A percentile compares a stretch with the other conserved stretches of the same genome.
Conservation (phyloP, 2,888 invertebrate species). For the Drosophila pseudotakahashii region DNA sequence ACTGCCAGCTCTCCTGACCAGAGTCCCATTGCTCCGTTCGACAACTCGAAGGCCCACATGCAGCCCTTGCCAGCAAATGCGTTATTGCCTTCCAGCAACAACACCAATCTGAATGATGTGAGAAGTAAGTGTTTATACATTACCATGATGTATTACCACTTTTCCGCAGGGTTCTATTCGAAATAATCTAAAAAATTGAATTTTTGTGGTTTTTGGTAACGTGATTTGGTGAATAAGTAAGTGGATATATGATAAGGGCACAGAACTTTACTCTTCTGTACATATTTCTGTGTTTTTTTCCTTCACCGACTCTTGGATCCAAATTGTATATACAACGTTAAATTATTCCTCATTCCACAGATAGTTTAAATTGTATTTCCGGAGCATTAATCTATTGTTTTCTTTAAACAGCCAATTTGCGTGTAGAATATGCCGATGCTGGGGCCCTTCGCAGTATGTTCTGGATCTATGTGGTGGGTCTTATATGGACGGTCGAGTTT, state of each 20-base stretch:
- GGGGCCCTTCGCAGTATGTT: constrained; percentile 95
- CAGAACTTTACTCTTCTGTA: constrained; percentile 13
- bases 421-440: constrained; percentile 90
- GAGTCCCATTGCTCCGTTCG: constrained; percentile 83
- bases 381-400: not conserved
- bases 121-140: constrained; percentile 68
- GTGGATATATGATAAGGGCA: constrained; percentile 35
- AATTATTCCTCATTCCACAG: not conserved
- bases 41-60: constrained; percentile 64
- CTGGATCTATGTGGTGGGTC: constrained; percentile 95
- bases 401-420: constrained; percentile 85
- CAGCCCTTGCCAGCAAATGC: constrained; percentile 36
- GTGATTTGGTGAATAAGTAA: constrained; percentile 51
- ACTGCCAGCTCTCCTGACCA: constrained; percentile 91
- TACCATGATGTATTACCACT: no score
- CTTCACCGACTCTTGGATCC: not conserved
- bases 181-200: constrained; percentile 49
- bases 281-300: constrained; percentile 28
- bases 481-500: constrained; percentile 97
- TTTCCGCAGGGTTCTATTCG: not conserved
- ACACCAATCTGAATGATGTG: constrained; percentile 64
- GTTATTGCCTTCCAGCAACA: constrained; percentile 11
- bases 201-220: constrained; percentile 22
- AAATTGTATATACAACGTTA: constrained; percentile 29
- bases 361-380: not conserved